Evolutionary conservation across 2,797 vertebrate genomes (phyloP), one percentile per base, ranked within the genome.

Genomic region (Rhinophrynus dorsalis): DNA sequence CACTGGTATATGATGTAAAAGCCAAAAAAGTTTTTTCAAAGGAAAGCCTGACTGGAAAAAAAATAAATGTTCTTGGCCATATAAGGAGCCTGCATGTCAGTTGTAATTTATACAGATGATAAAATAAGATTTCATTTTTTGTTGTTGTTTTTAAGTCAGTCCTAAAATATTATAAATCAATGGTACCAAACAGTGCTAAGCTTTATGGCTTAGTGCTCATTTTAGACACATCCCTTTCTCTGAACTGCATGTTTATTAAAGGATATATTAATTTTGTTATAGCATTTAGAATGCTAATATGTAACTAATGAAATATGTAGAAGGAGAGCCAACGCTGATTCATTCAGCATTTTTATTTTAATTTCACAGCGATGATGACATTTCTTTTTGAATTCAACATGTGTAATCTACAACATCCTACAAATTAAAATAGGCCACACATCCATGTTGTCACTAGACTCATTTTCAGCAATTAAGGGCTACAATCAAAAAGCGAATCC

Each of bases 381-480:
- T 13, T 24, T 33, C 2, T 15, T 47, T 12, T 10, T 20, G 17
- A 42, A 8, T 30, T 12, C 27, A 2, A 24, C 12, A 35, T 27
- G 18, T 6, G 48, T 65, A 55, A 65, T 64, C 61, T 50, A 45
- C 48, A 11, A 54, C 20, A 51, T 37, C 61, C 11, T 23, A 5
- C 32, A 6, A 30, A 30, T n/a, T 27, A 58, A 67, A 67, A 59
- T 18, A 50, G 33, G 66, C 27, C 21, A n/a, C 66, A 51, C 29
- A 7, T 37, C 54, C 5, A 8, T 24, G 51, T 15, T 45, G 38
- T 67, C 64, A 57, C 42, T 27, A 8, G 30, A 27, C 32, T 32
- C 11, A 12, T 51, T 59, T 40, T 58, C 33, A 12, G 33, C 45
- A 45, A 59, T 52, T 60, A 37, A 38, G 32, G 15, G 24, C 13